phyloP scores from a whole-genome alignment of 2,113 vertebrate genomes.

The Varanus salvator region DNA sequence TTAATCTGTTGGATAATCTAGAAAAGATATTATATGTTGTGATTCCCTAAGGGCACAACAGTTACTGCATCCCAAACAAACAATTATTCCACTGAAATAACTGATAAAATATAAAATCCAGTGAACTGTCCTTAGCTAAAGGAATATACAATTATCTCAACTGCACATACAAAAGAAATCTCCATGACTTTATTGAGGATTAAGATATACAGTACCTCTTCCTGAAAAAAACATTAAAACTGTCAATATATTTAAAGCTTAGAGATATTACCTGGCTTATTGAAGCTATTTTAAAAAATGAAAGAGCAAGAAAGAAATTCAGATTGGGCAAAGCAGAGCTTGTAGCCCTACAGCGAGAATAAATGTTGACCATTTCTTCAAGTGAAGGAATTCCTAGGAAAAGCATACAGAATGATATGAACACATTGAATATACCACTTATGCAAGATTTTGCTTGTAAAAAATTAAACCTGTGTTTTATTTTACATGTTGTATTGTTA shows the following conservation, averaged over 20 bases:
- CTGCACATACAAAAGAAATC: not conserved
- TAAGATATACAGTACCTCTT: not conserved
- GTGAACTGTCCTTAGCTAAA: not conserved
- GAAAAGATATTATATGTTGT: not conserved
- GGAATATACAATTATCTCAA: not conserved
- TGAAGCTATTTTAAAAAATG: constrained; percentile 89
- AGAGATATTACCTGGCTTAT: constrained; percentile 86
- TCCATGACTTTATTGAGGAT: not conserved
- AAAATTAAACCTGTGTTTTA: not conserved
- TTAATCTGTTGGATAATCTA: not conserved
- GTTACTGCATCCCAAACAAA: not conserved
- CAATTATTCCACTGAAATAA: not conserved
- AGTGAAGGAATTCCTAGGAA: constrained; percentile 82
- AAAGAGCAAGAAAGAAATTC: constrained; percentile 91
- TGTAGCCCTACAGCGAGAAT: constrained; percentile 80
- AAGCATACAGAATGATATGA: not conserved
- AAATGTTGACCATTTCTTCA: constrained; percentile 84
- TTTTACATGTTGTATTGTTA: no score
- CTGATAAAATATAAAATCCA: not conserved
- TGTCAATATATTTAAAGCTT: not conserved
- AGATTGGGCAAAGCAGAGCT: constrained; percentile 74
- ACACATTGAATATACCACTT: not conserved
- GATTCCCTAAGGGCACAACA: not conserved
- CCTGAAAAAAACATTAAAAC: not conserved
- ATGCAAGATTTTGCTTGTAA: not conserved